phyloP scores from a whole-genome alignment of 2,888 invertebrate genomes.

The Acanthoscelides obtectus region DNA sequence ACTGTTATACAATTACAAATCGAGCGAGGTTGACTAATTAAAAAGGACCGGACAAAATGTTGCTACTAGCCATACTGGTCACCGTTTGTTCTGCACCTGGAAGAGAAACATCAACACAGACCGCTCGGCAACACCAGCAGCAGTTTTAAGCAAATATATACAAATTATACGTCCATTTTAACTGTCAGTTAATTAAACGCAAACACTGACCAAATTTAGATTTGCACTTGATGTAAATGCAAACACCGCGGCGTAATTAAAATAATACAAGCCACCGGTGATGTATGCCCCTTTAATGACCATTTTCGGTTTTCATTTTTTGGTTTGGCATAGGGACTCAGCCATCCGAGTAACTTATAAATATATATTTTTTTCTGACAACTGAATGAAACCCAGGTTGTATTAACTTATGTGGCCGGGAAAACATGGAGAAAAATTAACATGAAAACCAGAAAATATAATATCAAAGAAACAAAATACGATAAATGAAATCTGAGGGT shows the following conservation, averaged over 20 bases:
- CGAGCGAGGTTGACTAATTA: not conserved
- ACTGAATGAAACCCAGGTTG: too few species aligned
- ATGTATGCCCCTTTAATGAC: not conserved
- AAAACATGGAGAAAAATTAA: too few species aligned
- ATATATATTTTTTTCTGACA: too few species aligned
- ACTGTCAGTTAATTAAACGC: slow-evolving; percentile 10
- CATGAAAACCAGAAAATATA: too few species aligned
- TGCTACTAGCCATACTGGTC: not conserved
- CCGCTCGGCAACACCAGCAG: not conserved
- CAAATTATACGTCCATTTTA: not conserved
- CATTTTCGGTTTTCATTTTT: not conserved
- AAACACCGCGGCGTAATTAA: slow-evolving; percentile 12
- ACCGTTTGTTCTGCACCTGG: not conserved
- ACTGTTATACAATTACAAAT: too few species aligned
- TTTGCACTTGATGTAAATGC: slow-evolving; percentile 15
- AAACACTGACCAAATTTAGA: slow-evolving; percentile 17
- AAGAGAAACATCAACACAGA: not conserved
- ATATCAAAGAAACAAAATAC: too few species aligned
- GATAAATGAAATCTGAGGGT: too few species aligned
- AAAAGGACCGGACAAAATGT: not conserved
- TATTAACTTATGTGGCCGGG: too few species aligned
- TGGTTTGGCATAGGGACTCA: too few species aligned
- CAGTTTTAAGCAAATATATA: not conserved
- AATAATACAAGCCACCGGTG: slow-evolving; percentile 5
- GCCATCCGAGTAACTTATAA: too few species aligned